Percentiles rank a stretch among this genome's conserved stretches.
These are phyloP conservation scores for Drepana falcataria DNA, from an alignment of 2,888 invertebrate genomes.

Conservation along the genomic window DNA sequence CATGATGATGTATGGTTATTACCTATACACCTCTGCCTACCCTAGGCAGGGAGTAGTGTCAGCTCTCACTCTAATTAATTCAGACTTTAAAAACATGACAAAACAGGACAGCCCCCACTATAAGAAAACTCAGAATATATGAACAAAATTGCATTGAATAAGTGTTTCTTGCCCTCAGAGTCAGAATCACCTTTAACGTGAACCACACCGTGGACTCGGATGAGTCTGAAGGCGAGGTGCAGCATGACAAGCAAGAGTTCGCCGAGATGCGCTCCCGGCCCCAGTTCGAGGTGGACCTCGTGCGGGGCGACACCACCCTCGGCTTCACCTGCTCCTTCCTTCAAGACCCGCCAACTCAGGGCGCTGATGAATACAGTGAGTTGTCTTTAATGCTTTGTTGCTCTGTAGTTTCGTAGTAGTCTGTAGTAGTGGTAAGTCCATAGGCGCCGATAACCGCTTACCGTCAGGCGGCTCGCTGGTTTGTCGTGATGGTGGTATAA, in stretches of 20 bases:
- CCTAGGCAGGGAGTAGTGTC: no score
- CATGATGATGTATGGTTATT: no score
- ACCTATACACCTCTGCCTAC: no score
- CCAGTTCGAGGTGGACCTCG: constrained; percentile 92
- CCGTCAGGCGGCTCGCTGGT: no score
- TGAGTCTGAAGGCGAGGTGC: constrained; percentile 81
- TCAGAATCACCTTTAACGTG: constrained; percentile 89
- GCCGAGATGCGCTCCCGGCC: constrained; percentile 95
- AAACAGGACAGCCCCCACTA: no score
- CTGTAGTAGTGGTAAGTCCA: no score
- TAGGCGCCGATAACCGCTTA: no score
- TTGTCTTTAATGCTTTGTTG: constrained; percentile 7
- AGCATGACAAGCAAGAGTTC: constrained; percentile 84
- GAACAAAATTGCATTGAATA: no score
- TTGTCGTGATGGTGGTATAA: no score
- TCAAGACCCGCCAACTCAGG: constrained; percentile 78
- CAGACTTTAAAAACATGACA: no score
- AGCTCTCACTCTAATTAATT: no score
- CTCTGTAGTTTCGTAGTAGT: neutral
- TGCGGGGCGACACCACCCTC: constrained; percentile 86
- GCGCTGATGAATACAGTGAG: constrained; percentile 85
- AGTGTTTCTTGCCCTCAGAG: constrained; percentile 29
- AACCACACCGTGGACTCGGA: constrained; percentile 96
- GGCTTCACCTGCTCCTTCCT: constrained; percentile 92
- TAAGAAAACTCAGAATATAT: no score